Evolutionary conservation across 2,113 vertebrate species (phyloP), one percentile per base, ranked within the genome.

Genomic region (Barbus barbus): DNA sequence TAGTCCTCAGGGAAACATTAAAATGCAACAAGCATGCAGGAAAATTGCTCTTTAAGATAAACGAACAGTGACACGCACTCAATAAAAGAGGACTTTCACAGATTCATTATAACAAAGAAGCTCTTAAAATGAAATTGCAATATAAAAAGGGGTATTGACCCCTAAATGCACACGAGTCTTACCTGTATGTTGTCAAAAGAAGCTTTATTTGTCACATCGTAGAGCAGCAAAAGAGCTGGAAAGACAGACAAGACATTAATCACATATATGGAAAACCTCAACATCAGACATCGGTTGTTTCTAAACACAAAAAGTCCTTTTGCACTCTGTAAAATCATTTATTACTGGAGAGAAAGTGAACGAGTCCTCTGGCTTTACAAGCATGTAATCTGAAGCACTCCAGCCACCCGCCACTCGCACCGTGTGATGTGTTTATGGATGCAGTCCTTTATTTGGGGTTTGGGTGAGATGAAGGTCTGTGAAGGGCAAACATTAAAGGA

Each of bases 401-500:
- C 26, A 51, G 46, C 24, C 16, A n/a, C 1, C 16, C n/a, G n/a
- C n/a, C n/a, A n/a, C n/a, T n/a, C n/a, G 13, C 28, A 58, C 4
- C 5, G 5, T 53, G 28, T 53, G n/a, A 36, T 87, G 71, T 71
- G 60, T 81, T 82, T 67, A 53, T 69, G 74, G 28, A 84, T 84
- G 73, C 75, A 84, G 20, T 75, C 26, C 9, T 75, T 36, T 78
- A 53, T 87, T 87, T 86, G 56, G 87, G 84, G 84, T 74, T 85
- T 84, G 11, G 78, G 53, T 82, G 51, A 75, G 88, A 86, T 79
- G 67, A 24, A 24, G 61, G 84, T 75, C 65, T 4, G 3, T 88
- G 83, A 90, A 88, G 85, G 78, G 24, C 83, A 86, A 86, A 87
- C 89, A 91, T 90, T 91, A 84, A 90, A 79, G 53, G 80, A 60